Evolutionary conservation across 2,797 vertebrate genomes (phyloP), one percentile per base, ranked within the genome.

Genomic region (Poeciliopsis gracilis): DNA sequence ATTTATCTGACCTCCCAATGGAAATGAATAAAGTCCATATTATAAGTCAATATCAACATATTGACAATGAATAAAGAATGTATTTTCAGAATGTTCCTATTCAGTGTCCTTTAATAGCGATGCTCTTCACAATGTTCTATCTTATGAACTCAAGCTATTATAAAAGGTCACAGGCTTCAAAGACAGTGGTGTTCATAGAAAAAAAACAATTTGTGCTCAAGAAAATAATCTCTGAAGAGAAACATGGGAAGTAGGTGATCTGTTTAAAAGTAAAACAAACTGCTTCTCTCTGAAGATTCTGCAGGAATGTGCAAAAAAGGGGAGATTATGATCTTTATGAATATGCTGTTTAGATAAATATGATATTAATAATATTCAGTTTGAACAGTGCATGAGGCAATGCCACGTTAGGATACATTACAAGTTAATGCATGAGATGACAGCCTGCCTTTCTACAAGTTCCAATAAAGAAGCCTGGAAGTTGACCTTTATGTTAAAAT

Each of bases 401-500:
- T 38, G 23, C 41, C 82, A 84, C 86, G 82, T 88, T 81, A 72
- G 79, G 72, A 78, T 61, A 33, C 85, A 80, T 86, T 70, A 82
- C 74, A 76, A 57, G 73, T 77, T 88, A 84, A 89, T 86, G 76
- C 87, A 88, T 87, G 86, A 84, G 67, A 72, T 78, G 79, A 76
- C 77, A 77, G 74, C 61, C 57, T 67, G 55, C 51, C 33, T 72
- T 83, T 82, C 88, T 90, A 73, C 89, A 87, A 91, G 77, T 36
- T 69, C 71, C 84, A 74, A 86, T 81, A 49, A 78, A 79, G 71
- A 81, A 69, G 70, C 81, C 82, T 84, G 81, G 73, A 77, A 79
- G 77, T 36, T 75, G 84, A 88, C 91, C 90, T 91, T 89, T 76
- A 43, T 23, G 59, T 80, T 75, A 88, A 79, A 53, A 78, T 80